A percentile compares a stretch with the other conserved stretches of the same genome.
Evolutionary conservation across 1,140 invertebrate species (phyloP).

Genomic region (Littorina saxatilis): DNA sequence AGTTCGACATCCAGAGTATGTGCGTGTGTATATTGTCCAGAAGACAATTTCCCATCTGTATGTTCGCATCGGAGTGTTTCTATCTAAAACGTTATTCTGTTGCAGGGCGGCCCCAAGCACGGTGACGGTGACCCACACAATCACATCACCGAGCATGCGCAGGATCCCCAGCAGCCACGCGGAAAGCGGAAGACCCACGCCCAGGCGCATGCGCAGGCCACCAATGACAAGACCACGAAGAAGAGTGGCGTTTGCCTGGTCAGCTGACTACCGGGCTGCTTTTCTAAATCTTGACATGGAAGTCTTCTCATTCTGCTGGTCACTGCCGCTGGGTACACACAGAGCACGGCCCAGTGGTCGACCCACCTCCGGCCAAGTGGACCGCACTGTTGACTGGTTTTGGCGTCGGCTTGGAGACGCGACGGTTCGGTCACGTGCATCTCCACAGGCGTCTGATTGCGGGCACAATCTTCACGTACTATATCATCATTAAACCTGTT

Average conservation of each 20-base stretch:
- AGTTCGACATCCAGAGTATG: too few species aligned
- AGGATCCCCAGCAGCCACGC: background rate
- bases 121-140: background rate
- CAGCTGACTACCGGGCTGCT: slow-evolving; percentile 21
- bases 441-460: too few species aligned
- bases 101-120: background rate
- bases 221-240: background rate
- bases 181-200: slow-evolving; percentile 33
- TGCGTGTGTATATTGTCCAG: too few species aligned
- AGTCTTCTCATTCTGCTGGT: background rate
- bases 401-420: too few species aligned
- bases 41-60: background rate
- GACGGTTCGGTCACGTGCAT: too few species aligned
- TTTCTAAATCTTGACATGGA: background rate
- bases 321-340: background rate
- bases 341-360: background rate
- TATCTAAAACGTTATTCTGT: too few species aligned
- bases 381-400: background rate
- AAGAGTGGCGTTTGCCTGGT: slow-evolving; percentile 29
- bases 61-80: too few species aligned
- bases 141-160: background rate
- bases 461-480: too few species aligned
- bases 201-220: slow-evolving; percentile 17
- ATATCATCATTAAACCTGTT: too few species aligned
- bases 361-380: background rate